Base-by-base conservation (phyloP, 2,113 vertebrate genomes). In the Corynorhinus townsendii region DNA sequence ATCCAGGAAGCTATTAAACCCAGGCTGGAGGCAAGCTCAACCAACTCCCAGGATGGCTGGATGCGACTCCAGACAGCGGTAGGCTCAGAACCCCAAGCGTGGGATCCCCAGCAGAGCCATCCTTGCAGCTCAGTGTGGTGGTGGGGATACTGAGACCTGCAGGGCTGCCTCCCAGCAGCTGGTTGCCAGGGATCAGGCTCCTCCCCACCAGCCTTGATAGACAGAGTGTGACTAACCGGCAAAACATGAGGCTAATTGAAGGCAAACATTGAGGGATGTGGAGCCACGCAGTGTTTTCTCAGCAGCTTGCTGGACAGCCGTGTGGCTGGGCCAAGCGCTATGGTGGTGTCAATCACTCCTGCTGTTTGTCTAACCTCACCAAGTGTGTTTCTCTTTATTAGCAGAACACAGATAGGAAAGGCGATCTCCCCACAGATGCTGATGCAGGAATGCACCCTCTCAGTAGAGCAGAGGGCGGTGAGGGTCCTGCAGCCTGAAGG, bases 181-280 rank as follows among this genome's bases (percentile, higher is more conserved):
- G 97, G 96, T 75, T 96, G 94, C 84, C 95, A 82, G 90, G 92
- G 91, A 97, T 93, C 96, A 95, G 52, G 89, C 95, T 98, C 98
- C 97, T 97, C 94, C 91, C 56, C 81, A 64, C 2, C 47, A 90
- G 97, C 47, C 97, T 98, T 97, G 98, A 98, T 96, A 96, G 97
- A 98, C 92, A 52, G 86, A 96, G 98, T 98, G 98, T 98, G 98
- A 98, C 98, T 98, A 98, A 97, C 97, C 97, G 97, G 97, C 98
- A 98, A 98, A 98, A 98, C 98, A 97, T 97, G 98, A 98, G 93
- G 97, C 98, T 99, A 98, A 98, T 98, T 98, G 98, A 99, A 99
- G 98, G 98, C 98, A 99, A 99, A 99, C 98, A 89, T 87, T 83
- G 97, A 96, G 91, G 96, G 90, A 90, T 94, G 97, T 97, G 97